Conservation (phyloP, 2,888 invertebrate species). For the Willowsia nigromaculata region DNA sequence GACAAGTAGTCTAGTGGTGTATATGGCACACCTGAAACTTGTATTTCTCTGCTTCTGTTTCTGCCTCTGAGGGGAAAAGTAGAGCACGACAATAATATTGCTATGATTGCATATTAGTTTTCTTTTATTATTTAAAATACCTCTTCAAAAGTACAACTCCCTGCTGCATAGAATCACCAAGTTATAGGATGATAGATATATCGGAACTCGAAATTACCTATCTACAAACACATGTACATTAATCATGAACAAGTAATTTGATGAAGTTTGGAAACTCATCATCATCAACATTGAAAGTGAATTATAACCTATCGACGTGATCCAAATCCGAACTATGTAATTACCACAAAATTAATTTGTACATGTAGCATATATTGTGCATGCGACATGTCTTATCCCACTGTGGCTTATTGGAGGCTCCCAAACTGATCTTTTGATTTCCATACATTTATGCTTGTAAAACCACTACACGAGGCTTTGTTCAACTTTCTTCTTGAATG, state of each 20-base stretch:
- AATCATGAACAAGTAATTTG: background rate
- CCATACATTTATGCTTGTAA: background rate
- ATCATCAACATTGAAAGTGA: constrained; percentile 10
- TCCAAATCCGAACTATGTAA: constrained; percentile 32
- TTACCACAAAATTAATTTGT: constrained; percentile 32
- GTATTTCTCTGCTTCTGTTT: constrained; percentile 5
- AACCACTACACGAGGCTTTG: background rate
- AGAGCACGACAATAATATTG: constrained; percentile 3
- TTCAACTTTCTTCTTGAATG: constrained; percentile 6
- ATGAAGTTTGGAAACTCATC: constrained; percentile 11
- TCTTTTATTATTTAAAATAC: constrained; percentile 6
- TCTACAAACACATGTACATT: background rate
- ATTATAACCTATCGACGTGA: constrained; percentile 35
- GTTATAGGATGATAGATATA: background rate
- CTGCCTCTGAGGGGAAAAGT: too few relatives aligned
- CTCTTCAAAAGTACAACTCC: background rate
- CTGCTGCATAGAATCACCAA: background rate
- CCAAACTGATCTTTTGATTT: background rate
- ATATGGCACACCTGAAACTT: constrained; percentile 23
- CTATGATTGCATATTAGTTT: background rate
- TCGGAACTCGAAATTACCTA: background rate
- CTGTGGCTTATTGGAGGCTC: background rate
- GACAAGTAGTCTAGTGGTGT: background rate
- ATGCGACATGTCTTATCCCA: background rate
- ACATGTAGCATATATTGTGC: background rate